Conservation (phyloP, 2,113 vertebrate genomes). For the Suncus etruscus region DNA sequence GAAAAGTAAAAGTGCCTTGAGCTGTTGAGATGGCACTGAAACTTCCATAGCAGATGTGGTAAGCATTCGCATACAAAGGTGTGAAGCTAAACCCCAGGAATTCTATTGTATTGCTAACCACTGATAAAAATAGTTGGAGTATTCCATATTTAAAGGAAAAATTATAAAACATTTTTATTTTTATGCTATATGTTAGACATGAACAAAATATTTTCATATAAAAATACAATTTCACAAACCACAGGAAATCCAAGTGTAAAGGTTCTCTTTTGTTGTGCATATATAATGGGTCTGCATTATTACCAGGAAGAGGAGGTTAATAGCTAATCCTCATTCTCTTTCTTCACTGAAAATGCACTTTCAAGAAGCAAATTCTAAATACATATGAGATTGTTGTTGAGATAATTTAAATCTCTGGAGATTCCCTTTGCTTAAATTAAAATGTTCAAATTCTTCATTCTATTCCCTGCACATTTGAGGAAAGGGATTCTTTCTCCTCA, state of each 20-base stretch:
- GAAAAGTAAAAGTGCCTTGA: background rate
- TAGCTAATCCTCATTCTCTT: conserved; percentile 18
- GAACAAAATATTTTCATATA: conserved; percentile 20
- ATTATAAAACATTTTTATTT: conserved; percentile 62
- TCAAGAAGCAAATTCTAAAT: conserved; percentile 41
- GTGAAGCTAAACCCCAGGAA: too few species aligned
- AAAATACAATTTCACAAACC: conserved; percentile 55
- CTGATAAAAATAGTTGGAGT: background rate
- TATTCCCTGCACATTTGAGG: conserved; percentile 46
- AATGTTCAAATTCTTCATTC: conserved; percentile 42
- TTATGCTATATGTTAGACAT: conserved; percentile 20
- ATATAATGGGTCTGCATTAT: conserved; percentile 35
- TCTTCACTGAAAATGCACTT: conserved; percentile 39
- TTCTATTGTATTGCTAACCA: too few species aligned
- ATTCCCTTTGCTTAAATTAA: conserved; percentile 5
- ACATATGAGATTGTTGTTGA: background rate
- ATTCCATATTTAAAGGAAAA: conserved; percentile 50
- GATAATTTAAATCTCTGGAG: conserved; percentile 34
- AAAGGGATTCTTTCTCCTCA: conserved; percentile 7
- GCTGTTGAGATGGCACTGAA: too few species aligned
- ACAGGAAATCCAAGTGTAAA: conserved; percentile 47
- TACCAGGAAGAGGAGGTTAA: background rate
- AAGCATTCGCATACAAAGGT: too few species aligned
- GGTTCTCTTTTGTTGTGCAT: conserved; percentile 8
- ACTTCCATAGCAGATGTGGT: too few species aligned